Percentiles rank a stretch among this genome's conserved stretches.
phyloP scores from a whole-genome alignment of 2,113 vertebrate species.

The Oreochromis niloticus region DNA sequence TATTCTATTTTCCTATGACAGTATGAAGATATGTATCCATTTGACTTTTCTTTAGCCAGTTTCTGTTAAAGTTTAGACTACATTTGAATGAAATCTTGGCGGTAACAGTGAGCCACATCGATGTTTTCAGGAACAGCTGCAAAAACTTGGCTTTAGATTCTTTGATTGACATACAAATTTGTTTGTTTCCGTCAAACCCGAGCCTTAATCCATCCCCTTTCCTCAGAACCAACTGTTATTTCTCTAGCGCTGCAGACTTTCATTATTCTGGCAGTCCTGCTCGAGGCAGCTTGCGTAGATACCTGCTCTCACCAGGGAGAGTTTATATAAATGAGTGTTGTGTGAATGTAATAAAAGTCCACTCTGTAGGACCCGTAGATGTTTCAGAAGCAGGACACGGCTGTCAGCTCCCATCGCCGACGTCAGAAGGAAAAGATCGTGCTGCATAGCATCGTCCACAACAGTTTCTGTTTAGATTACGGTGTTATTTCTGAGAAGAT shows the following conservation, averaged over 20 bases:
- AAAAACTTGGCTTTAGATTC: not conserved
- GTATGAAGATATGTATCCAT: not conserved
- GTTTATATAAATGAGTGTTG: constrained; percentile 4
- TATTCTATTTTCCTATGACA: not conserved
- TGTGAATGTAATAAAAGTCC: not conserved
- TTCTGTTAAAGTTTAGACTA: not conserved
- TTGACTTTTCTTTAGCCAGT: not conserved
- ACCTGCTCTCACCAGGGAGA: not conserved
- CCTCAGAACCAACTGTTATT: not conserved
- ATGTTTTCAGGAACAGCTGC: not conserved
- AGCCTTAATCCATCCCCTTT: not conserved
- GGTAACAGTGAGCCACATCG: not conserved
- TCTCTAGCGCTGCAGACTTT: not conserved
- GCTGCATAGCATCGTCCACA: not conserved
- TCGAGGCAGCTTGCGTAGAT: not conserved
- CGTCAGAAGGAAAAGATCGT: not conserved
- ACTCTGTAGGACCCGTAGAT: not conserved
- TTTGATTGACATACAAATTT: not conserved
- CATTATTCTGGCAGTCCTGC: not conserved
- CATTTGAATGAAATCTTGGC: not conserved
- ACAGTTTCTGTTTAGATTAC: constrained; percentile 41
- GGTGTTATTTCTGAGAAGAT: constrained; percentile 20
- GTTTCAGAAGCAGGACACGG: not conserved
- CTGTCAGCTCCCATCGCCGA: not conserved
- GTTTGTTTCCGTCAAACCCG: not conserved